phyloP scores from a whole-genome alignment of 2,797 vertebrate species.

The Acanthurus lineatus region DNA sequence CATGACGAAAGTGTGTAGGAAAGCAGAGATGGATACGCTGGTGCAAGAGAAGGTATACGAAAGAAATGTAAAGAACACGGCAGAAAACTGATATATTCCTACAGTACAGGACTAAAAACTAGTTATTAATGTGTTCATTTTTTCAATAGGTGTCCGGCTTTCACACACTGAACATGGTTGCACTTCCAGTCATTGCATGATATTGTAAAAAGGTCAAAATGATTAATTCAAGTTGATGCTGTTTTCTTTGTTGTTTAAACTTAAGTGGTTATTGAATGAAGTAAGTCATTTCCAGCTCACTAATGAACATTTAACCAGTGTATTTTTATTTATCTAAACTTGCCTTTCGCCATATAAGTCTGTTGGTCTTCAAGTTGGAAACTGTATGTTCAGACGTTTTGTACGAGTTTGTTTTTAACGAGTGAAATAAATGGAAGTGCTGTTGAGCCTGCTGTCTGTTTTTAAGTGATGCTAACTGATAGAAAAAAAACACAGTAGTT shows the following conservation, averaged over 20 bases:
- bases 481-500: neutral
- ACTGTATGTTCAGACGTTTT: conserved; percentile 63
- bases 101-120: conserved; percentile 9
- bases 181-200: conserved; percentile 38
- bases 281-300: conserved; percentile 38
- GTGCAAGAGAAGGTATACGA: neutral
- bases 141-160: conserved; percentile 27
- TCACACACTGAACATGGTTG: conserved; percentile 21
- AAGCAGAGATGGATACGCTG: conserved; percentile 8
- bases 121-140: conserved; percentile 20
- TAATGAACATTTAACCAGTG: conserved; percentile 56
- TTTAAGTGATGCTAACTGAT: neutral
- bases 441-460: conserved; percentile 43
- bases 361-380: conserved; percentile 65
- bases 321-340: conserved; percentile 62
- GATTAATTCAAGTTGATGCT: conserved; percentile 10
- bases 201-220: conserved; percentile 27
- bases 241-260: conserved; percentile 48
- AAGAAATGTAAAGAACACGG: neutral
- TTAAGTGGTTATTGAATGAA: conserved; percentile 48
- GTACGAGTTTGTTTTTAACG: conserved; percentile 73
- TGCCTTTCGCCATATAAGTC: conserved; percentile 66
- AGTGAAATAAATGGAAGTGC: conserved; percentile 79
- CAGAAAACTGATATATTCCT: neutral
- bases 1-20: conserved; percentile 22